These are phyloP conservation scores for Musca vetustissima DNA, from an alignment of 1,140 invertebrate genomes.

Conservation along the genomic window DNA sequence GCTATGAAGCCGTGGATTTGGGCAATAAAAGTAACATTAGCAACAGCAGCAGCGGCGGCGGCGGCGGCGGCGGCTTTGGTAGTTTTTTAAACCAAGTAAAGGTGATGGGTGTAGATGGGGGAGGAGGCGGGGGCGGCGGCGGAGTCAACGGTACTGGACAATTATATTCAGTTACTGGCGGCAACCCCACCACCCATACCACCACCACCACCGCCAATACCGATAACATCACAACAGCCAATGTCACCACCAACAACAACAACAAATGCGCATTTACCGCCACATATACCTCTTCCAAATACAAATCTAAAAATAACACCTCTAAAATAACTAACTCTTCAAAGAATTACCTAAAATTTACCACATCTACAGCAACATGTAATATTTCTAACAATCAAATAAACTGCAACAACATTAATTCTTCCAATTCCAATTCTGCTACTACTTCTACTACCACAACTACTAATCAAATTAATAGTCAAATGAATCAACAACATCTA, in stretches of 20 bases:
- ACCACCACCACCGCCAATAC: constrained; percentile 24
- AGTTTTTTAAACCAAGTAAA: constrained; percentile 18
- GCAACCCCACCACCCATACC: constrained; percentile 27
- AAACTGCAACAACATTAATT: constrained; percentile 10
- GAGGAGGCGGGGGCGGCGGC: constrained; percentile 18
- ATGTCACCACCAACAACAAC: constrained; percentile 20
- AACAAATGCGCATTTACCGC: constrained; percentile 19
- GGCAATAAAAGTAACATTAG: constrained; percentile 22
- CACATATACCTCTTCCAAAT: constrained; percentile 20
- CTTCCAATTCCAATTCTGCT: background rate
- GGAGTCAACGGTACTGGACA: constrained; percentile 23
- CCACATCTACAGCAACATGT: constrained; percentile 20
- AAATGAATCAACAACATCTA: constrained; percentile 28
- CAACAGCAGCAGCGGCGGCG: constrained; percentile 3
- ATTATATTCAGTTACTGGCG: constrained; percentile 29
- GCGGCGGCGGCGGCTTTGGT: constrained; percentile 26
- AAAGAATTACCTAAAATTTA: constrained; percentile 10
- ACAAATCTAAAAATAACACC: constrained; percentile 10
- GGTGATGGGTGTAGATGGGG: constrained; percentile 22
- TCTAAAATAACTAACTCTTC: constrained; percentile 9
- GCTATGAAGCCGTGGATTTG: constrained; percentile 12
- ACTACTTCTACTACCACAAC: constrained; percentile 7
- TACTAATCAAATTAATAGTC: constrained; percentile 28
- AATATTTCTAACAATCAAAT: constrained; percentile 14
- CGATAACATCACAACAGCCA: constrained; percentile 9